Evolutionary conservation across 2,797 vertebrate species (phyloP).

Genomic region (Sternarchorhynchus goeldii): DNA sequence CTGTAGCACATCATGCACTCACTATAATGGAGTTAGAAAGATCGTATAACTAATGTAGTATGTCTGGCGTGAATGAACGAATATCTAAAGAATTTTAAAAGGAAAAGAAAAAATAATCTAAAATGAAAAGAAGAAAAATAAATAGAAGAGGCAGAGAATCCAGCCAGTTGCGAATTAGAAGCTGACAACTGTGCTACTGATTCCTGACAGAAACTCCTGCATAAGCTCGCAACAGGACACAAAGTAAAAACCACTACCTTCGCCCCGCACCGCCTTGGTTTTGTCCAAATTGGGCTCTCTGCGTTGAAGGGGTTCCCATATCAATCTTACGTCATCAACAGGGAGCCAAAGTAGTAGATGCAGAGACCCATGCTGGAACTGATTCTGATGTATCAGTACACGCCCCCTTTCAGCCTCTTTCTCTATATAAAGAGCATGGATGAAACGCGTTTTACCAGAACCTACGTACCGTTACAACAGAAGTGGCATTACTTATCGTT

Average conservation of each 20-base stretch:
- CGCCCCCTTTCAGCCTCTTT: slow-evolving; percentile 47
- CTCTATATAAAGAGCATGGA: slow-evolving; percentile 54
- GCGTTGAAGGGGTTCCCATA: slow-evolving; percentile 59
- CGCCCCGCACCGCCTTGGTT: slow-evolving; percentile 49
- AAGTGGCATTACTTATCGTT: neutral
- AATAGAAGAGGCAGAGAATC: neutral
- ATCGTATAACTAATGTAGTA: too few species aligned
- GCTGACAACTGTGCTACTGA: neutral
- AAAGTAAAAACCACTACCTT: slow-evolving; percentile 52
- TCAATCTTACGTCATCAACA: slow-evolving; percentile 61
- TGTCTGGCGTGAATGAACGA: too few species aligned
- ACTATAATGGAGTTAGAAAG: too few species aligned
- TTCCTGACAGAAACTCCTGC: slow-evolving; percentile 25
- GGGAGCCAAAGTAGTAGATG: slow-evolving; percentile 44
- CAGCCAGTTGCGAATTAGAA: neutral
- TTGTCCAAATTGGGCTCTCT: slow-evolving; percentile 72
- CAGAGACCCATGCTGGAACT: slow-evolving; percentile 30
- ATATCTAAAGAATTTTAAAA: too few species aligned
- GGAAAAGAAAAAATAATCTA: too few species aligned
- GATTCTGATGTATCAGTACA: slow-evolving; percentile 36
- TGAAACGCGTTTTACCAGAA: slow-evolving; percentile 39
- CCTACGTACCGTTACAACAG: slow-evolving; percentile 15
- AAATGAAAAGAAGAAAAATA: neutral
- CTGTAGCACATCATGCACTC: neutral
- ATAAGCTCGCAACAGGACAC: slow-evolving; percentile 17